A percentile compares a stretch with the other conserved stretches of the same genome.
These are phyloP conservation scores for Hirtodrosophila confusa DNA, from an alignment of 2,888 invertebrate genomes.

Conservation along the genomic window DNA sequence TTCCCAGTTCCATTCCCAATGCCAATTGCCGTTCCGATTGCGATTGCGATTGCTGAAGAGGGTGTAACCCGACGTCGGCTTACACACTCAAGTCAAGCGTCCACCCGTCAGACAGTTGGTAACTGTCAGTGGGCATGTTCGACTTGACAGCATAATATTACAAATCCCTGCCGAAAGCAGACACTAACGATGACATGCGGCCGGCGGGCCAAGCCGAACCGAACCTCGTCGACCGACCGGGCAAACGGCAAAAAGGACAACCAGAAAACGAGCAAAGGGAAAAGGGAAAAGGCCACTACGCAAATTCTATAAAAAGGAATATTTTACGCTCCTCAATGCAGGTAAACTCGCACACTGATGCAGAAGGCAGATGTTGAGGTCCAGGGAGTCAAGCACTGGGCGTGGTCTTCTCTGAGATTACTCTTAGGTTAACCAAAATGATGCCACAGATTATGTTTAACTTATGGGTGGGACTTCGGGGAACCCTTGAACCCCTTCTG, in stretches of 20 bases:
- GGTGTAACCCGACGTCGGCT: constrained; percentile 65
- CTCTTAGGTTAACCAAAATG: constrained; percentile 39
- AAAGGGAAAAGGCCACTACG: constrained; percentile 27
- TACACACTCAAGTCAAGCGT: constrained; percentile 73
- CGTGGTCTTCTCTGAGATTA: constrained; percentile 21
- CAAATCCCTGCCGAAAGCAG: constrained; percentile 81
- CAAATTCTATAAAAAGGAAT: constrained; percentile 50
- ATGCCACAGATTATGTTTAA: constrained; percentile 26
- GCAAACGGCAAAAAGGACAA: constrained; percentile 66
- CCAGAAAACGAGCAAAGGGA: constrained; percentile 43
- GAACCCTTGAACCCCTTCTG: not conserved
- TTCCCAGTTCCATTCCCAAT: constrained; percentile 8
- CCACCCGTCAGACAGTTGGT: constrained; percentile 70
- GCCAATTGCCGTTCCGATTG: constrained; percentile 19
- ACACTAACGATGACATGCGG: constrained; percentile 77
- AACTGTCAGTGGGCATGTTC: constrained; percentile 78
- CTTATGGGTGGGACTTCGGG: constrained; percentile 10
- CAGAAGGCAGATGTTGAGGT: constrained; percentile 34
- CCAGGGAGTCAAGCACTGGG: constrained; percentile 22
- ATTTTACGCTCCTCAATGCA: constrained; percentile 34
- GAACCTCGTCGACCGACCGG: not conserved
- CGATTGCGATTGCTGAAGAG: constrained; percentile 29
- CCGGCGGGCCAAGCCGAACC: constrained; percentile 17
- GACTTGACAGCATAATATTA: constrained; percentile 81
- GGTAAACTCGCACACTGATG: constrained; percentile 33